Conservation (phyloP, 2,888 invertebrate genomes). For the Alloplasta piceator region DNA sequence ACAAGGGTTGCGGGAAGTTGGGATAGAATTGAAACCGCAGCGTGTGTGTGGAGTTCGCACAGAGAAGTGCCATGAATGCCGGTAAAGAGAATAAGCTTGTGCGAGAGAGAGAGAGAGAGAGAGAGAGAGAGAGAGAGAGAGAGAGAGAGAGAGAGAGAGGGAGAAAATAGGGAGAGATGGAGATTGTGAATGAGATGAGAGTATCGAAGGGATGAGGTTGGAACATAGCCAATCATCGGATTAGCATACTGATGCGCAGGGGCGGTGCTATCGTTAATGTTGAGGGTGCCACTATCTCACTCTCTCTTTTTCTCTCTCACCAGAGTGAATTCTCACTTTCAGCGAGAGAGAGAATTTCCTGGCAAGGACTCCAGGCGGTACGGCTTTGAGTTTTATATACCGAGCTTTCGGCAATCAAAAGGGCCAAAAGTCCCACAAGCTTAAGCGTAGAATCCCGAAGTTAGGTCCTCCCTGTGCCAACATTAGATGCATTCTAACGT, state of each 20-base stretch:
- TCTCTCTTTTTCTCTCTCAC: constrained; percentile 62
- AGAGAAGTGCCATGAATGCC: constrained; percentile 48
- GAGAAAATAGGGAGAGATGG: constrained; percentile 43
- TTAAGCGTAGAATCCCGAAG: too few species aligned
- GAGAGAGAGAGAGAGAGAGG: constrained; percentile 49
- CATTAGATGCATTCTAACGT: background rate
- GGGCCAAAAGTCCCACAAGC: too few species aligned
- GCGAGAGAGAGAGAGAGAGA: constrained; percentile 60
- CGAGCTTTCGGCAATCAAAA: too few species aligned
- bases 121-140: constrained; percentile 57
- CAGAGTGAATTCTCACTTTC: constrained; percentile 30
- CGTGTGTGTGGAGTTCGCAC: background rate
- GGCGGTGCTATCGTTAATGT: constrained; percentile 81
- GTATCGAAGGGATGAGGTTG: constrained; percentile 74
- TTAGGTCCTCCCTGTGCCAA: background rate
- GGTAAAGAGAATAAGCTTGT: constrained; percentile 51
- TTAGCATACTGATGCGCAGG: constrained; percentile 83
- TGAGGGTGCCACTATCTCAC: constrained; percentile 79
- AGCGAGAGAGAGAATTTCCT: constrained; percentile 26
- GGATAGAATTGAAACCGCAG: constrained; percentile 54
- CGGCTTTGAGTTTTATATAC: constrained; percentile 56
- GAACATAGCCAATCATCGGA: constrained; percentile 83
- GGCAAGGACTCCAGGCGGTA: constrained; percentile 53
- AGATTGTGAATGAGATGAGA: constrained; percentile 38
- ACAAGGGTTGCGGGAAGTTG: constrained; percentile 74